These are phyloP conservation scores for Mystacornis crossleyi DNA, from an alignment of 2,113 vertebrate genomes.

Conservation along the genomic window DNA sequence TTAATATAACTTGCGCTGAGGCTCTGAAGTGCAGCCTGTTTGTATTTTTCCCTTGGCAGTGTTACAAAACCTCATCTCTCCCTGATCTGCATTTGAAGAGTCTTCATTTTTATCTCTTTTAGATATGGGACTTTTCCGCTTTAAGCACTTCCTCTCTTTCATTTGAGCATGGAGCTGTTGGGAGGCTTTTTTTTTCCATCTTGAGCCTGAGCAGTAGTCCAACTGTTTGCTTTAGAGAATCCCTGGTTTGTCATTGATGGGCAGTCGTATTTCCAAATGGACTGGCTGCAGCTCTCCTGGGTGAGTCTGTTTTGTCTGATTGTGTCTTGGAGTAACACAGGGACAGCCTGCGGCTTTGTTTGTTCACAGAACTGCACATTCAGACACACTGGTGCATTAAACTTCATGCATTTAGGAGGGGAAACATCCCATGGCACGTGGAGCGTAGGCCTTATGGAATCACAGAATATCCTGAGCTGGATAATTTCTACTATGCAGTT, in stretches of 20 bases:
- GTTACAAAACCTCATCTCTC: slow-evolving; percentile 16
- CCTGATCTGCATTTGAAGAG: slow-evolving; percentile 38
- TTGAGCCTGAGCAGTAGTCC: neutral
- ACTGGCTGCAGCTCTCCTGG: neutral
- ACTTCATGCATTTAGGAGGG: neutral
- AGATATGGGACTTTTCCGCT: neutral
- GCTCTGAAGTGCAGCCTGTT: slow-evolving; percentile 23
- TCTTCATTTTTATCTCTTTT: slow-evolving; percentile 11
- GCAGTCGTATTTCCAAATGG: neutral
- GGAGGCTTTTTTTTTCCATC: neutral
- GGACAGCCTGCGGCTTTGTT: neutral
- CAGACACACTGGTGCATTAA: neutral
- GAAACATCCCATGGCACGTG: neutral
- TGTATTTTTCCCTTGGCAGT: slow-evolving; percentile 15
- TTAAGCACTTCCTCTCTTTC: neutral
- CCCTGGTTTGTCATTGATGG: neutral
- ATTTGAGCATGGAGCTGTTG: neutral
- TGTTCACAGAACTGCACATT: neutral
- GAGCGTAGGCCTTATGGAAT: neutral
- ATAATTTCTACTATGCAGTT: neutral
- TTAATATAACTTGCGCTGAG: slow-evolving; percentile 23
- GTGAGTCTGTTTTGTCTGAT: neutral
- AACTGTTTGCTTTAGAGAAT: neutral
- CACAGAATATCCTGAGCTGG: neutral
- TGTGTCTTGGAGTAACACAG: neutral